These are phyloP conservation scores for Panulirus ornatus DNA, from an alignment of 1,140 invertebrate genomes.

Conservation along the genomic window DNA sequence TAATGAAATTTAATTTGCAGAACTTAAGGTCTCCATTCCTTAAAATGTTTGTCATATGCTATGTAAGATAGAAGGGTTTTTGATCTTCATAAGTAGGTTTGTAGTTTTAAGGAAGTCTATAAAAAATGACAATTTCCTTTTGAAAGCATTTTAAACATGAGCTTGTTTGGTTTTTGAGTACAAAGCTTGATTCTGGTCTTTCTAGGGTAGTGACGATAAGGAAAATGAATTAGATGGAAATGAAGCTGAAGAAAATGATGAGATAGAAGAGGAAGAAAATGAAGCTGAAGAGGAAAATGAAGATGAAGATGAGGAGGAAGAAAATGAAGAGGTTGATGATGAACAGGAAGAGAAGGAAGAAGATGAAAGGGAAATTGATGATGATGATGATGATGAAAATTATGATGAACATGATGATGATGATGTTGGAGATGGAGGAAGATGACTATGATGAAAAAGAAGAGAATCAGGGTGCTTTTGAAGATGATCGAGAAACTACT, in stretches of 20 bases:
- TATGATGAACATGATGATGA: conserved; percentile 29
- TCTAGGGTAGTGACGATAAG: background rate
- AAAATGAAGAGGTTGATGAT: background rate
- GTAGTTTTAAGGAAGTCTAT: no score
- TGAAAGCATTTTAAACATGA: no score
- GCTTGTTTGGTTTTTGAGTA: no score
- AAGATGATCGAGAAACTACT: background rate
- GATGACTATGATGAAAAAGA: conserved; percentile 17
- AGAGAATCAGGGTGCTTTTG: background rate
- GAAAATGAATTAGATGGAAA: conserved; percentile 26
- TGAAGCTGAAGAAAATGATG: background rate
- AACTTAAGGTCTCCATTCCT: no score
- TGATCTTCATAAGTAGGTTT: no score
- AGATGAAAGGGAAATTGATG: background rate
- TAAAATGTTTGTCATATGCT: no score
- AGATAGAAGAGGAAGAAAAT: conserved; percentile 23
- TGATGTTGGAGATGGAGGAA: conserved; percentile 1
- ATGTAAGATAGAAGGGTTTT: no score
- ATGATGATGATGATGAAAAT: conserved; percentile 17
- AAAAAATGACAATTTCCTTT: no score
- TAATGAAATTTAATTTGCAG: no score
- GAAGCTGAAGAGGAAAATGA: conserved; percentile 1
- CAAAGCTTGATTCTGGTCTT: no score
- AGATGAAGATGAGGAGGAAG: conserved; percentile 38
- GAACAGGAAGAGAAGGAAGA: background rate